These are phyloP conservation scores for Benitochromis conjunctus DNA, from an alignment of 2,113 vertebrate genomes.

Conservation along the genomic window DNA sequence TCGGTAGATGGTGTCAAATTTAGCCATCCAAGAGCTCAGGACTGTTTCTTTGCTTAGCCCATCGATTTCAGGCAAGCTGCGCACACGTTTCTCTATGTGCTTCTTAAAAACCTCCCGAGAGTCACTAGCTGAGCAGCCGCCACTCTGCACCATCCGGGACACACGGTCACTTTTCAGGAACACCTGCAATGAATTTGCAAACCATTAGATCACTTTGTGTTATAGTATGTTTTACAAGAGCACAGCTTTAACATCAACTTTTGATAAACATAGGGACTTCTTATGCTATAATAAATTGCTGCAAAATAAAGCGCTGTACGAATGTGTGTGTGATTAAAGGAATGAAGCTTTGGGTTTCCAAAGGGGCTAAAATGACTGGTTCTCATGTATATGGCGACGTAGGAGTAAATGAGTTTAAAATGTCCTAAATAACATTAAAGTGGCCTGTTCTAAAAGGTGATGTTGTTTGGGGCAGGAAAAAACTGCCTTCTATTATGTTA, in stretches of 20 bases:
- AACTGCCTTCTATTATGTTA: no score
- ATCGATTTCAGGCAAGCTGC: conserved; percentile 94
- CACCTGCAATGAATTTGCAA: conserved; percentile 70
- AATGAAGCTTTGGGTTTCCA: no score
- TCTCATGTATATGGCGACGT: no score
- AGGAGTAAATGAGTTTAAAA: no score
- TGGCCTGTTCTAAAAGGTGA: no score
- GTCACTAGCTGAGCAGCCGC: conserved; percentile 92
- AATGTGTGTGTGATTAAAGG: no score
- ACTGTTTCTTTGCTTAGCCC: conserved; percentile 98
- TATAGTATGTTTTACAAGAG: neutral
- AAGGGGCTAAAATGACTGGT: no score
- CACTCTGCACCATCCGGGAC: conserved; percentile 95
- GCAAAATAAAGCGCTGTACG: no score
- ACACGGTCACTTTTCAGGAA: conserved; percentile 97
- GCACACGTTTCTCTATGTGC: conserved; percentile 97
- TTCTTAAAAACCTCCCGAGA: conserved; percentile 98
- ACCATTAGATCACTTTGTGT: neutral
- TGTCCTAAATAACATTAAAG: no score
- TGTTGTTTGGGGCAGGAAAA: no score
- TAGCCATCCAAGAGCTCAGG: conserved; percentile 97
- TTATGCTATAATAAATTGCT: neutral
- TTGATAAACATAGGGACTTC: neutral
- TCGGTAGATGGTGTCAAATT: conserved; percentile 96
- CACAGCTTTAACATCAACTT: neutral